phyloP scores from a whole-genome alignment of 1,140 invertebrate species.

The Zaprionus lachaisei region DNA sequence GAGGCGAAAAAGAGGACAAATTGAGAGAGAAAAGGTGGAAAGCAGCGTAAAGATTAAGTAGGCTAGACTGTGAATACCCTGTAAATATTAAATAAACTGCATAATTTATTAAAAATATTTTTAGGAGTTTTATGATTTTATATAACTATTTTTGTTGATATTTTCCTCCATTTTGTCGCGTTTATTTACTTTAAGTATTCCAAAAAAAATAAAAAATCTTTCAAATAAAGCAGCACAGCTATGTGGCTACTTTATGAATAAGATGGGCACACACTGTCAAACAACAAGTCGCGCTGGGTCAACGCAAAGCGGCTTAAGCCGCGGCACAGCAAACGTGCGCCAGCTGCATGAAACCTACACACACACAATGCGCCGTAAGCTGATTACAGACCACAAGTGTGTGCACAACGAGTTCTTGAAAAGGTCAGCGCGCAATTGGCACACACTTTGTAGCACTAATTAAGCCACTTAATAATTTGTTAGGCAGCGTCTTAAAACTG shows the following conservation, averaged over 20 bases:
- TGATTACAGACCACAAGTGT: constrained; percentile 50
- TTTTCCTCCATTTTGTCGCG: too few species aligned
- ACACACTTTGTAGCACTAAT: constrained; percentile 73
- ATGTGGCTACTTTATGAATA: constrained; percentile 27
- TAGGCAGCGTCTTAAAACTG: constrained; percentile 14
- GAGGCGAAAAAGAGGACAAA: constrained; percentile 4
- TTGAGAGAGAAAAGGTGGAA: not conserved
- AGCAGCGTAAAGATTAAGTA: not conserved
- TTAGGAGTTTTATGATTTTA: not conserved
- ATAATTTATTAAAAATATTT: not conserved
- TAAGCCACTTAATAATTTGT: constrained; percentile 63
- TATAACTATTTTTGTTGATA: not conserved
- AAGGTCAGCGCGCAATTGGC: constrained; percentile 51
- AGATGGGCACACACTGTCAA: constrained; percentile 1
- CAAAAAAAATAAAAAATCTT: not conserved
- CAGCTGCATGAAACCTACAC: not conserved
- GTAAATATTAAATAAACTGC: not conserved
- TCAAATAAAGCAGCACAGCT: constrained; percentile 8
- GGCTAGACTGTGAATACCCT: constrained; percentile 1
- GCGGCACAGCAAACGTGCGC: not conserved
- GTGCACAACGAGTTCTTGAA: constrained; percentile 17
- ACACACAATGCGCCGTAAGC: constrained; percentile 40
- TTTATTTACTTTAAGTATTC: not conserved
- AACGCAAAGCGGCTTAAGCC: constrained; percentile 47
- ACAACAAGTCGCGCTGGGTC: not conserved